Evolutionary conservation across 2,797 vertebrate genomes (phyloP).

Genomic region (Sitta carolinensis): DNA sequence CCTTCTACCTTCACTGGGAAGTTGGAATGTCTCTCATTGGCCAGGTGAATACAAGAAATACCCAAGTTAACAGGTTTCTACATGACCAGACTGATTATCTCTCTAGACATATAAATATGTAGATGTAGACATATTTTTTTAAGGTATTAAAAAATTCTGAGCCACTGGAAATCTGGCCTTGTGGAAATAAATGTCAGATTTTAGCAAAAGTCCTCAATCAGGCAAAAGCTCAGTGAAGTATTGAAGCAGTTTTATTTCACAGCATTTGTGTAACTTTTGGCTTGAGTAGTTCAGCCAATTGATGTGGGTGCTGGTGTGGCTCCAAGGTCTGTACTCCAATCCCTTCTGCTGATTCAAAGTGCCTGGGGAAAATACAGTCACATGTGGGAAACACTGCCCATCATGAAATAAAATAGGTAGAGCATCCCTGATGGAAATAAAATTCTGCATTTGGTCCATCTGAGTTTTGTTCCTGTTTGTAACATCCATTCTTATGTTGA

Average conservation of each 20-base stretch:
- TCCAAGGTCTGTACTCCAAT: not conserved
- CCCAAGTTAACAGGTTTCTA: not conserved
- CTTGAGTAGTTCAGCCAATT: not conserved
- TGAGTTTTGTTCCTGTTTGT: not conserved
- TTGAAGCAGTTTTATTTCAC: not conserved
- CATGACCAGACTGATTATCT: not conserved
- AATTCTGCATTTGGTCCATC: not conserved
- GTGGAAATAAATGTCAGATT: not conserved
- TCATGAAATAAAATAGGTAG: not conserved
- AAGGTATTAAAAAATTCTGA: not conserved
- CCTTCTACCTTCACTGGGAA: not conserved
- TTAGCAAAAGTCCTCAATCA: not conserved
- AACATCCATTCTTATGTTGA: not conserved
- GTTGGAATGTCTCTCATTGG: not conserved
- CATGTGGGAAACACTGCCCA: not conserved
- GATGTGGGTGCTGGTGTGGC: not conserved
- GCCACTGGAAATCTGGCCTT: not conserved
- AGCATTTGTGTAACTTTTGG: not conserved
- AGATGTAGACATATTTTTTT: not conserved
- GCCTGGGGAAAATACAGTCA: not conserved
- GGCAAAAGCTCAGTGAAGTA: not conserved
- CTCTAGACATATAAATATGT: fast-evolving
- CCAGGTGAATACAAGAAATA: not conserved
- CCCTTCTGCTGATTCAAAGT: not conserved
- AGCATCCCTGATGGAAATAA: not conserved